These are phyloP conservation scores for Oryctes rhinoceros DNA, from an alignment of 1,140 invertebrate genomes.

Conservation along the genomic window DNA sequence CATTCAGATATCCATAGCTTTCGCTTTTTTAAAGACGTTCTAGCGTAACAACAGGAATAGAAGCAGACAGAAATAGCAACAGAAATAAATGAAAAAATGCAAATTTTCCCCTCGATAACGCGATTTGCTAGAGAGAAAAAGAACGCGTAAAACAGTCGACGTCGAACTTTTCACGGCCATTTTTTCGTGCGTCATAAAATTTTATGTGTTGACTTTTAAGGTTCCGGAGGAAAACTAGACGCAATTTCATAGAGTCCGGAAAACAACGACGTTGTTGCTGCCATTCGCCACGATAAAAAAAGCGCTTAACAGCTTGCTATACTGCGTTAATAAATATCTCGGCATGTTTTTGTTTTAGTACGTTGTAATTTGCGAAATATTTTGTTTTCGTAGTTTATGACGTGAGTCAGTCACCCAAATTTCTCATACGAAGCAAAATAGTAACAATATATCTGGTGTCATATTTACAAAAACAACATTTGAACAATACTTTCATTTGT, in stretches of 20 bases:
- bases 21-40: neutral
- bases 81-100: conserved; percentile 6
- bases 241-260: neutral
- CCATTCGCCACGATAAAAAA: neutral
- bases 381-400: too few species aligned
- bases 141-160: neutral
- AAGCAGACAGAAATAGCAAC: neutral
- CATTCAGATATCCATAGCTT: neutral
- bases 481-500: too few species aligned
- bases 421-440: too few species aligned
- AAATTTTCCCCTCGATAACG: neutral
- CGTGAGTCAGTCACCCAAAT: too few species aligned
- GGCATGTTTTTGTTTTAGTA: too few species aligned
- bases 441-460: too few species aligned
- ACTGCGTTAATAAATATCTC: neutral
- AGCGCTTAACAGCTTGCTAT: neutral
- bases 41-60: neutral
- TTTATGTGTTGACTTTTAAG: conserved; percentile 8
- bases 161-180: conserved; percentile 21
- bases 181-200: conserved; percentile 10
- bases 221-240: conserved; percentile 9
- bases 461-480: too few species aligned
- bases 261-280: neutral
- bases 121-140: neutral
- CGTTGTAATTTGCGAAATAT: too few species aligned